These are phyloP conservation scores for Nasonia vitripennis DNA, from an alignment of 1,140 invertebrate genomes.

Conservation along the genomic window DNA sequence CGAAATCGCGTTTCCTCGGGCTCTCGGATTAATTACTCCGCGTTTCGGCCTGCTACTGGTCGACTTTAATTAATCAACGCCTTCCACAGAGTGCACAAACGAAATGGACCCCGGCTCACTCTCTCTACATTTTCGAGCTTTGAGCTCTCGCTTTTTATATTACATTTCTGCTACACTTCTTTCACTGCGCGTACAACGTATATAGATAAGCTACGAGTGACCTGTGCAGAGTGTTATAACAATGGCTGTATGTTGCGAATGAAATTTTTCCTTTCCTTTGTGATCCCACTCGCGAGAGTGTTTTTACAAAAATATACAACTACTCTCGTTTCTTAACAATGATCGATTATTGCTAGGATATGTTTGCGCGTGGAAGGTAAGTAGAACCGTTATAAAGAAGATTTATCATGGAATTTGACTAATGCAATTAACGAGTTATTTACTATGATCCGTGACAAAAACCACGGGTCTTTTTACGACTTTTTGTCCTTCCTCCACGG, in stretches of 20 bases:
- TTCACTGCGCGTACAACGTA: background rate
- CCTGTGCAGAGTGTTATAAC: background rate
- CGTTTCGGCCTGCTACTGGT: background rate
- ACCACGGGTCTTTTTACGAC: background rate
- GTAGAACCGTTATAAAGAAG: background rate
- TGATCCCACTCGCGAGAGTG: background rate
- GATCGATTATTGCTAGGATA: background rate
- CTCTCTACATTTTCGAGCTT: background rate
- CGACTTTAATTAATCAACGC: constrained; percentile 54
- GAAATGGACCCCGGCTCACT: constrained; percentile 20
- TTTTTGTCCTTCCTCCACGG: background rate
- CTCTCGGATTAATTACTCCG: constrained; percentile 69
- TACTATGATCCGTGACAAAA: constrained; percentile 16
- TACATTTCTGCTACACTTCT: background rate
- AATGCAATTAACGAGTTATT: constrained; percentile 42
- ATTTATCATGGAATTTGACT: constrained; percentile 1
- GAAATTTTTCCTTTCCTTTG: constrained; percentile 35
- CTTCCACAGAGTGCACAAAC: constrained; percentile 27
- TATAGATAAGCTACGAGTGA: background rate
- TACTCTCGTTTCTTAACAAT: too few species aligned
- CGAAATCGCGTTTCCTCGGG: constrained; percentile 61
- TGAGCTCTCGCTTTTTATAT: constrained; percentile 16
- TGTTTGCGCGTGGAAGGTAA: background rate
- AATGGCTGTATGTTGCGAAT: background rate
- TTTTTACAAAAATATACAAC: too few species aligned